A percentile compares a stretch with the other conserved stretches of the same genome.
Conservation (phyloP, 2,113 vertebrate species). For the Tetraodon nigroviridis region DNA sequence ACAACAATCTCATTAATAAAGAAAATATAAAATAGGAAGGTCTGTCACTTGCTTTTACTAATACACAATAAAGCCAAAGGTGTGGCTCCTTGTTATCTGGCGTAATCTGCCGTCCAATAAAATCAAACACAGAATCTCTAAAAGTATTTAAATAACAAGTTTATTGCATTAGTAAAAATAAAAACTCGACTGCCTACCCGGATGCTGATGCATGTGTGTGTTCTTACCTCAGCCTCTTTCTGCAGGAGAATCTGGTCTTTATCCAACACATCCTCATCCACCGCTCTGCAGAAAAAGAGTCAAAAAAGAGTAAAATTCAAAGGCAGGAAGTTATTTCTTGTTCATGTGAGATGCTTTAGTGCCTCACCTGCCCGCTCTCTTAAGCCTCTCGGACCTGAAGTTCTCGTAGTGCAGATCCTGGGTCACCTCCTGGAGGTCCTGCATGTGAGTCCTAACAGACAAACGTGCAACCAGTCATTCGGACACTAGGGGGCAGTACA, state of each 20-base stretch:
- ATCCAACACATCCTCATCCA: constrained; percentile 86
- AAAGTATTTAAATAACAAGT: too few species aligned
- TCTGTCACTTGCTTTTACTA: too few species aligned
- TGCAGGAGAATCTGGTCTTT: constrained; percentile 92
- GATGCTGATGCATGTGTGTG: not conserved
- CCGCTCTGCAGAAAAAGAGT: constrained; percentile 69
- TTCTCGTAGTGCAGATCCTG: constrained; percentile 89
- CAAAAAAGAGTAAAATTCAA: not conserved
- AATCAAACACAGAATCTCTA: too few species aligned
- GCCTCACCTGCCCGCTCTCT: constrained; percentile 81
- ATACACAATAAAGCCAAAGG: too few species aligned
- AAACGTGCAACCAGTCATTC: constrained; percentile 13
- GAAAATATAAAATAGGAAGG: too few species aligned
- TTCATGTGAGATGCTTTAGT: not conserved
- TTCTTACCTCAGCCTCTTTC: constrained; percentile 88
- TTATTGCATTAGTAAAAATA: too few species aligned
- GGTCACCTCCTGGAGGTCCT: constrained; percentile 88
- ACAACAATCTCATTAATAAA: too few species aligned
- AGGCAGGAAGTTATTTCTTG: not conserved
- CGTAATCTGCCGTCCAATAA: too few species aligned
- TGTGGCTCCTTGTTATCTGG: too few species aligned
- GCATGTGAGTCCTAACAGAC: constrained; percentile 80
- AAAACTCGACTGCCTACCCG: not conserved
- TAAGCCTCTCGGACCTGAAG: constrained; percentile 88
- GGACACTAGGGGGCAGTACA: constrained; percentile 52